Conservation (phyloP, 2,113 vertebrate species). For the Ploceus nigricollis region DNA sequence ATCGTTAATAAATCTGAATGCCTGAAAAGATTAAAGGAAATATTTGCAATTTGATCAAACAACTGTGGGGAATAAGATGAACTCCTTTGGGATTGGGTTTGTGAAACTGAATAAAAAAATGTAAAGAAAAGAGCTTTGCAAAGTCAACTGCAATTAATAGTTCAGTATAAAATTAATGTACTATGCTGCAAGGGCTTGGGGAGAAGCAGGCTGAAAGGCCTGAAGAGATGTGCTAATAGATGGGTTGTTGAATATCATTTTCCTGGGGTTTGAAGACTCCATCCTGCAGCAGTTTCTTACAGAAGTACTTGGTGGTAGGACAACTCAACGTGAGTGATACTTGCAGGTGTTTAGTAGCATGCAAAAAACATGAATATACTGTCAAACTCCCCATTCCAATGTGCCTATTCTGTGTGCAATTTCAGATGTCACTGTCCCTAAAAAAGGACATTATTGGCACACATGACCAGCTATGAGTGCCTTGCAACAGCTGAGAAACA, state of each 20-base stretch:
- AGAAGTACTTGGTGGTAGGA: neutral
- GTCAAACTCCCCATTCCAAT: neutral
- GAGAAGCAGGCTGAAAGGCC: neutral
- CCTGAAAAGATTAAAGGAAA: conserved; percentile 54
- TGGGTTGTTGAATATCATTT: neutral
- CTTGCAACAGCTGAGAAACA: neutral
- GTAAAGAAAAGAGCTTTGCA: conserved; percentile 44
- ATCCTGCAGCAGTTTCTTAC: neutral
- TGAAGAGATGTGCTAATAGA: neutral
- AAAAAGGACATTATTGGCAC: neutral
- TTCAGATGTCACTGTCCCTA: neutral
- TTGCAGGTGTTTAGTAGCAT: neutral
- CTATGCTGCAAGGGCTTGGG: neutral
- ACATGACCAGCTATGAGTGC: neutral
- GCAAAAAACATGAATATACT: rapidly evolving
- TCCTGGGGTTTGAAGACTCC: neutral
- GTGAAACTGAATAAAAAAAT: conserved; percentile 17
- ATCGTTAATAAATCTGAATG: neutral
- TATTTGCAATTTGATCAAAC: conserved; percentile 52
- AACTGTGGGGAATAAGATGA: conserved; percentile 31
- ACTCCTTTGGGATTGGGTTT: neutral
- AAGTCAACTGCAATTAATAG: conserved; percentile 58
- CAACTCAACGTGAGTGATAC: neutral
- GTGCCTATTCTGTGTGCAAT: neutral
- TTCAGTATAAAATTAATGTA: conserved; percentile 23